phyloP scores from a whole-genome alignment of 2,797 vertebrate species.

The Bucorvus abyssinicus region DNA sequence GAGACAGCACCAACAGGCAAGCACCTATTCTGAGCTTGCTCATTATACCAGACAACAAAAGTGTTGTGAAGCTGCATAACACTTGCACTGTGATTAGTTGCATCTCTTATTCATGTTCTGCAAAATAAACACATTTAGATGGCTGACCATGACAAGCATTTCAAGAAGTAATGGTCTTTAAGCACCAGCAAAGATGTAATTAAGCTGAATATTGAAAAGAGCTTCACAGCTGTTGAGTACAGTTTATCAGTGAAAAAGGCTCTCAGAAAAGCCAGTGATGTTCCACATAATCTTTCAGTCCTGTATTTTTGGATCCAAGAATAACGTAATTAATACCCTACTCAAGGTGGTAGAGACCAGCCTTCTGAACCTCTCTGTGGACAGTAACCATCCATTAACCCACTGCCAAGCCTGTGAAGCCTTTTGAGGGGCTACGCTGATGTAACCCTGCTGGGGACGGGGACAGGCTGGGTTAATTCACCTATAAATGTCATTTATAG shows the following conservation, averaged over 20 bases:
- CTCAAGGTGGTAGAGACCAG: neutral
- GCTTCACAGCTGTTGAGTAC: neutral
- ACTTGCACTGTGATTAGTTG: conserved; percentile 26
- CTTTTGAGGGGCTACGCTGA: neutral
- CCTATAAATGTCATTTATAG: neutral
- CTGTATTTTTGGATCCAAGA: neutral
- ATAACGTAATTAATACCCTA: neutral
- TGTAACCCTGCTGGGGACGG: neutral
- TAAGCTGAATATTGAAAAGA: conserved; percentile 17
- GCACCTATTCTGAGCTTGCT: neutral
- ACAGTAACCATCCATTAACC: neutral
- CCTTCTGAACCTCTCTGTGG: neutral
- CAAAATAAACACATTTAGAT: conserved; percentile 47
- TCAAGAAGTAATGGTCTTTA: conserved; percentile 12
- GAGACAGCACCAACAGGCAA: neutral
- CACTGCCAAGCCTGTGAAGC: neutral
- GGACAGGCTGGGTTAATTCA: neutral
- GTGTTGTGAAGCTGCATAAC: neutral
- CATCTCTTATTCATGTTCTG: conserved; percentile 19
- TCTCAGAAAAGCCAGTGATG: neutral
- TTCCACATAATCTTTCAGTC: neutral
- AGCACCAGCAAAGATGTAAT: neutral
- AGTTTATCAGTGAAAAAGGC: neutral
- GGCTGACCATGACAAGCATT: neutral
- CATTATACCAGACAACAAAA: neutral